These are phyloP conservation scores for Paramormyrops kingsleyae DNA, from an alignment of 2,113 vertebrate species.

Conservation along the genomic window DNA sequence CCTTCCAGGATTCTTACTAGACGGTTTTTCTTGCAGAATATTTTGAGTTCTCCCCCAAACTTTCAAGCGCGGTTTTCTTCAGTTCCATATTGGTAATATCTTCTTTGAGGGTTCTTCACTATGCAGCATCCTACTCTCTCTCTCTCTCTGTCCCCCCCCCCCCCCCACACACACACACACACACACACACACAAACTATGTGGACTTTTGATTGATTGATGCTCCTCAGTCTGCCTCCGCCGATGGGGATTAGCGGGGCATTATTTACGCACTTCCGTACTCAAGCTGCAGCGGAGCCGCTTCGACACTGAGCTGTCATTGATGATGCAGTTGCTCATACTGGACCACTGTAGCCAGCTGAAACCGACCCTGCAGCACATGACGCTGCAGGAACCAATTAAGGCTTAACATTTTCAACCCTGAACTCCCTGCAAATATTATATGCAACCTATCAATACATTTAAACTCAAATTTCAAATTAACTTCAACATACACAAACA, in stretches of 20 bases:
- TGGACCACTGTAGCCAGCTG: background rate
- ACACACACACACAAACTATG: background rate
- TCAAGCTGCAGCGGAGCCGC: background rate
- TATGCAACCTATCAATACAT: background rate
- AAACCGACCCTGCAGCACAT: background rate
- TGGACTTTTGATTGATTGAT: background rate
- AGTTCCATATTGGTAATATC: background rate
- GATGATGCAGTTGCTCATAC: background rate
- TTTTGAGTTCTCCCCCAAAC: background rate
- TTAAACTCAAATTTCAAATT: slow-evolving; percentile 4
- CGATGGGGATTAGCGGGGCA: background rate
- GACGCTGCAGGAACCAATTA: background rate
- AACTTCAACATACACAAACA: background rate
- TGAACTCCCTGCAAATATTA: background rate
- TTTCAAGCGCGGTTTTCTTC: background rate
- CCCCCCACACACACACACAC: background rate
- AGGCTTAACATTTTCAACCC: background rate
- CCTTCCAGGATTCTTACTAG: background rate
- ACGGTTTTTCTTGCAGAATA: background rate
- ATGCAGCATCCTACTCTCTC: background rate
- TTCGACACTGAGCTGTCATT: background rate
- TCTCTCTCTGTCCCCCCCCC: background rate
- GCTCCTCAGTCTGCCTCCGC: background rate
- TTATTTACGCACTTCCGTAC: background rate
- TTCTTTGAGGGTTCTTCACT: background rate